phyloP scores from a whole-genome alignment of 2,888 invertebrate species.

The Tricholauxania praeusta region DNA sequence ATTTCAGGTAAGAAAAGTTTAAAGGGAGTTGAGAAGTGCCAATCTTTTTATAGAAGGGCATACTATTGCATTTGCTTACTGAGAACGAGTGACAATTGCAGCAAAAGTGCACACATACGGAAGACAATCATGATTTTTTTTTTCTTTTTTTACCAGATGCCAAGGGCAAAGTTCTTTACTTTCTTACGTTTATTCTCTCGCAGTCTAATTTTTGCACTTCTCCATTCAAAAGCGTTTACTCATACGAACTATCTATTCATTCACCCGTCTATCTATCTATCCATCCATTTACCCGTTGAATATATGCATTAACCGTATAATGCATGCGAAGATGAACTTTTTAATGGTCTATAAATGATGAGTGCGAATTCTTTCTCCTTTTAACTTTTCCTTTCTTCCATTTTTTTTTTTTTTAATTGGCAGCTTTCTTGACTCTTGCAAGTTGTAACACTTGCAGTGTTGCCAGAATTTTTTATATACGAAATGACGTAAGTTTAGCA shows the following conservation, averaged over 20 bases:
- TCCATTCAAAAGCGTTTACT: too few species aligned
- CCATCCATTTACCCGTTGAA: slow-evolving; percentile 5
- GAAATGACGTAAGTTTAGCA: slow-evolving; percentile 25
- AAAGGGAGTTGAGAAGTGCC: too few species aligned
- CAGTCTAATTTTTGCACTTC: too few species aligned
- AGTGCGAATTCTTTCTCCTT: slow-evolving; percentile 7
- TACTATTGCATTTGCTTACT: too few species aligned
- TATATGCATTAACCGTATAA: slow-evolving; percentile 35
- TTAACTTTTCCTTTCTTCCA: not conserved
- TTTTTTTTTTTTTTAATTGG: not conserved
- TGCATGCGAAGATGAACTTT: slow-evolving; percentile 34
- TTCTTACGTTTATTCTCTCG: too few species aligned
- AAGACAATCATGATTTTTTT: too few species aligned
- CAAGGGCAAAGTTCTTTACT: too few species aligned
- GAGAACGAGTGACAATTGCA: not conserved
- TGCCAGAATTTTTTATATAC: not conserved
- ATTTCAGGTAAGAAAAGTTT: too few species aligned
- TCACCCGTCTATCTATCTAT: slow-evolving; percentile 16
- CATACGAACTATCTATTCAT: not conserved
- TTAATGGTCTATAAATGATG: slow-evolving; percentile 34
- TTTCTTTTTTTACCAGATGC: too few species aligned
- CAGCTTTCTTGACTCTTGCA: slow-evolving; percentile 2
- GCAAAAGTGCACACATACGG: not conserved
- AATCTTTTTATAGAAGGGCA: too few species aligned
- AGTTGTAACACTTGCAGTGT: not conserved